Base-by-base conservation (phyloP, 2,797 vertebrate genomes). In the Okamejei kenojei region DNA sequence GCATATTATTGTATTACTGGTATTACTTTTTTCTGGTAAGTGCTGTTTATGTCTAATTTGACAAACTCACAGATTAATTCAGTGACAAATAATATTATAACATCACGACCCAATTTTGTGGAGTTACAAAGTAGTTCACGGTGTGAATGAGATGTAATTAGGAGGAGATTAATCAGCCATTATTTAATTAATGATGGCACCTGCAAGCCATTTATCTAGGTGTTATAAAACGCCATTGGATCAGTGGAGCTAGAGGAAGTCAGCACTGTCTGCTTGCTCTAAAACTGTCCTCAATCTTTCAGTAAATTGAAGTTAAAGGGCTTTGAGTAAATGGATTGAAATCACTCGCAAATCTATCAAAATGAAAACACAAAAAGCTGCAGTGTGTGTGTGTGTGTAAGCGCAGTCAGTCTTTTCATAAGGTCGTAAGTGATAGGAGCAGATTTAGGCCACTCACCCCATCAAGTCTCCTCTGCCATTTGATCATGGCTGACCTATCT, bases 301-400 rank as follows among this genome's bases (percentile, higher is more conserved):
- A 91, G 68, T 54, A 73, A 91, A 74, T 91, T 71, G 63, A 74
- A 91, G 35, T 74, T 91, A 91, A 91, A 91, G 73, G 35, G 90
- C 68, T 91, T 91, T 54, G 35, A 54, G 68, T 13, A 45, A 91
- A 73, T 91, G 68, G 32, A 74, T 21, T 88, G 84, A 88, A 88
- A 65, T 88, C 7, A 7, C 26, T n/a, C 8, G 29, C 32, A 88
- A 65, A 88, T 88, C 84, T 88, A 65, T 88, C 58, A 88, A 88
- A 65, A 65, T 88, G 84, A 88, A 88, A 88, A 65, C 61, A 88
- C 61, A 88, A 65, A 5, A 88, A 88, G 29, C 19, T 88, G 84
- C 84, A 32, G 58, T 88, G 58, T 88, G 84, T 29, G 58, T 88
- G 58, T 88, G 84, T 29, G 84, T 88, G 61, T 88, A 88, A 86